Conservation (phyloP, 2,113 vertebrate species). For the Caloenas nicobarica region DNA sequence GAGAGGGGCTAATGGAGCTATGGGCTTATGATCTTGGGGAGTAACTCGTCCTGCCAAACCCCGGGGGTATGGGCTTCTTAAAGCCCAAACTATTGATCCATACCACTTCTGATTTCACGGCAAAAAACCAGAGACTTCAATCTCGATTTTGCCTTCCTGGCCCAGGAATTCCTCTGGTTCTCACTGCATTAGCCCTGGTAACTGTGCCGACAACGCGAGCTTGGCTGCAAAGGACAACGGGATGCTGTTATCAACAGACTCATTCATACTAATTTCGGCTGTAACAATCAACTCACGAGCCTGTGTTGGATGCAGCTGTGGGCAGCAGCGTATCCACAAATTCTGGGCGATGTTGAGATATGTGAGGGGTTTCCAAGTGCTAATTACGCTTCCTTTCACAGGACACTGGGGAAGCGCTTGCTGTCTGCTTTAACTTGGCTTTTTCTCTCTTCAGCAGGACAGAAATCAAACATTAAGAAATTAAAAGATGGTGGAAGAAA, state of each 20-base stretch:
- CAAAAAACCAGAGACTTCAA: no score
- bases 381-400: neutral
- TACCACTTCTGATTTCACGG: neutral
- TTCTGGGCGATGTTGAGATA: neutral
- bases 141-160: neutral
- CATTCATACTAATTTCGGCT: neutral
- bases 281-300: neutral
- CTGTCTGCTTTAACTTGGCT: neutral
- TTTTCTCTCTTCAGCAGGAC: neutral
- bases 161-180: neutral
- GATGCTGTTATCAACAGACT: neutral
- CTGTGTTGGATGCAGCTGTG: neutral
- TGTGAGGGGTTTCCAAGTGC: neutral
- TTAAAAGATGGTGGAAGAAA: neutral
- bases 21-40: neutral
- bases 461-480: constrained; percentile 8
- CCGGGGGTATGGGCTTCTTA: neutral
- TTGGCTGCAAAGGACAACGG: neutral
- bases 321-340: neutral
- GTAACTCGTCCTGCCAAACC: neutral
- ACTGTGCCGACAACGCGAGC: neutral
- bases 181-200: accelerated
- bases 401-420: neutral
- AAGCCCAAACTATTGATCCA: no score
- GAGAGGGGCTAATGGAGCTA: accelerated